These are phyloP conservation scores for Rallus limicola DNA, from an alignment of 2,113 vertebrate genomes.

Conservation along the genomic window DNA sequence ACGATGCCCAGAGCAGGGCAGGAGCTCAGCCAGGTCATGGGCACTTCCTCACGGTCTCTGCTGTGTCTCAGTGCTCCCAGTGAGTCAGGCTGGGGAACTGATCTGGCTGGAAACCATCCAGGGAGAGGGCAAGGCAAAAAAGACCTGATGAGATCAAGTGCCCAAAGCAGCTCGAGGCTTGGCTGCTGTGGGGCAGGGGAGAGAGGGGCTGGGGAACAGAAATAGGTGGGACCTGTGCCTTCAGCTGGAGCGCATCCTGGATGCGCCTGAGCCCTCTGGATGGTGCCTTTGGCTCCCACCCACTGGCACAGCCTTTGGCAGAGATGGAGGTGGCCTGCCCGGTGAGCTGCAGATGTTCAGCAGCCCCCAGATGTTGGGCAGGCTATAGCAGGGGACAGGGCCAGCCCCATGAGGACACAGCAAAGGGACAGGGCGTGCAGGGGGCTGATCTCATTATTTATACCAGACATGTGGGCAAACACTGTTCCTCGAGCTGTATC, in stretches of 20 bases:
- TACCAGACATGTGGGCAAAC: background rate
- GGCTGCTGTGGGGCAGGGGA: background rate
- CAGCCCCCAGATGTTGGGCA: background rate
- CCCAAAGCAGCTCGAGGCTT: background rate
- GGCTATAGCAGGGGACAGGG: background rate
- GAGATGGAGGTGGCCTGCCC: background rate
- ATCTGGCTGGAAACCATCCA: background rate
- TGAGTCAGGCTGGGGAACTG: background rate
- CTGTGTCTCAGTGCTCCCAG: background rate
- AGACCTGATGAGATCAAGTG: background rate
- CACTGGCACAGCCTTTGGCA: background rate
- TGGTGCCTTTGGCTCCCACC: background rate
- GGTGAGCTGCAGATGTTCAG: background rate
- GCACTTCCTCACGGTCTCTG: background rate
- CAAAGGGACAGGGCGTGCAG: background rate
- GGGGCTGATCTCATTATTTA: background rate
- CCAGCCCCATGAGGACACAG: background rate
- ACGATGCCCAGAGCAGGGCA: background rate
- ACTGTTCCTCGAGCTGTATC: background rate
- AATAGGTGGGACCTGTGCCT: background rate
- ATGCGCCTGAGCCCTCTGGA: background rate
- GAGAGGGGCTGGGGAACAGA: background rate
- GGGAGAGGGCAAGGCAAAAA: fast-evolving
- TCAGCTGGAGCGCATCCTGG: fast-evolving
- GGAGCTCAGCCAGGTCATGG: background rate